These are phyloP conservation scores for Tachycineta bicolor DNA, from an alignment of 2,113 vertebrate species.

Conservation along the genomic window DNA sequence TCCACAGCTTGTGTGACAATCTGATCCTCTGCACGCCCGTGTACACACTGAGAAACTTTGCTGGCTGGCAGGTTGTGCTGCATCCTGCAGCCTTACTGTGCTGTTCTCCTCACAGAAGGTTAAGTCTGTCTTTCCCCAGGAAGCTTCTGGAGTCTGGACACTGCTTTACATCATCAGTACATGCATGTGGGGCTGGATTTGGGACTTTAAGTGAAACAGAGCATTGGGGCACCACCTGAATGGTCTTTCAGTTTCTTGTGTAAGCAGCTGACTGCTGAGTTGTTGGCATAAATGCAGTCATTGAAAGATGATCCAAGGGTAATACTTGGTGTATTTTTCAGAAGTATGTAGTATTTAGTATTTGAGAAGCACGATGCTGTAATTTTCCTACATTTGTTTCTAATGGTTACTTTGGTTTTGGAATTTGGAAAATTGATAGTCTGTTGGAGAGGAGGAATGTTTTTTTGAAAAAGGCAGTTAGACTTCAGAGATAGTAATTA, in stretches of 20 bases:
- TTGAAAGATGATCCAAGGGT: neutral
- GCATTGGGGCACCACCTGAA: neutral
- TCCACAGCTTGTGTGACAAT: neutral
- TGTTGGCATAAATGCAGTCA: neutral
- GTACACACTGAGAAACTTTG: neutral
- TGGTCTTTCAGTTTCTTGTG: neutral
- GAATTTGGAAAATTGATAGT: neutral
- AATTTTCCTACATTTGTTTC: neutral
- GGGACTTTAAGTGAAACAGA: neutral
- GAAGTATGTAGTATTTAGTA: neutral
- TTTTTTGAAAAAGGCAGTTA: neutral
- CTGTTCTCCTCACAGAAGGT: neutral
- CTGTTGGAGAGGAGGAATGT: neutral
- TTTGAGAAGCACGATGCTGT: neutral
- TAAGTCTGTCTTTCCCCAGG: rapidly evolving
- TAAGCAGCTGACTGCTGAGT: neutral
- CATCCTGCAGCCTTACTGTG: rapidly evolving
- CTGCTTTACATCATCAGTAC: neutral
- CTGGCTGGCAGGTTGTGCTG: neutral
- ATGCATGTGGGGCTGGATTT: neutral
- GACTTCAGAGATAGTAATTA: neutral
- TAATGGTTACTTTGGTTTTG: neutral
- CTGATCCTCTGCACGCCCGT: neutral
- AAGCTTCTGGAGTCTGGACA: neutral
- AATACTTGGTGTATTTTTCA: neutral